Percentiles rank a stretch among this genome's conserved stretches.
Evolutionary conservation across 2,113 vertebrate genomes (phyloP).

Genomic region (Aix galericulata): DNA sequence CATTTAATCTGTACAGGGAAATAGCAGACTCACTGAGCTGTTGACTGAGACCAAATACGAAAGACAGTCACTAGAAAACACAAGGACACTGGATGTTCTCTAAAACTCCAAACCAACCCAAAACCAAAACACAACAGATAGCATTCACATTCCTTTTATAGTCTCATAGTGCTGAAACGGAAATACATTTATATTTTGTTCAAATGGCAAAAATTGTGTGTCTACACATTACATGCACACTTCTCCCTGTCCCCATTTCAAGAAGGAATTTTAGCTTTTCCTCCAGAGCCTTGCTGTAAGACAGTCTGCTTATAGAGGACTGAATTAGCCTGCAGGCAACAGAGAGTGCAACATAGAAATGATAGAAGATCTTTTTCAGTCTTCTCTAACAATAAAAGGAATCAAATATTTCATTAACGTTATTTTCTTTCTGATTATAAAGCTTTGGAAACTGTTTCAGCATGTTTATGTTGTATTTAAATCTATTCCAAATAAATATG

Average conservation of each 20-base stretch:
- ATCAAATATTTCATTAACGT: constrained; percentile 38
- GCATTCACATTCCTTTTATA: not conserved
- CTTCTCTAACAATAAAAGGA: constrained; percentile 25
- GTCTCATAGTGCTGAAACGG: not conserved
- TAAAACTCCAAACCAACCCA: not conserved
- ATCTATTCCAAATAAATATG: constrained; percentile 56
- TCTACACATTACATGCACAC: rapidly evolving
- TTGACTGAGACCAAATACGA: not conserved
- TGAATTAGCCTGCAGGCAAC: not conserved
- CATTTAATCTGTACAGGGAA: not conserved
- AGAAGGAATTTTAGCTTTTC: not conserved
- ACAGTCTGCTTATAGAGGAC: not conserved
- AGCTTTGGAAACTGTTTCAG: constrained; percentile 23
- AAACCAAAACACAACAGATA: rapidly evolving
- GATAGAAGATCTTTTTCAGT: not conserved
- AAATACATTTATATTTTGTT: not conserved
- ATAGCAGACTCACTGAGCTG: not conserved
- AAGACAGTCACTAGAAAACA: not conserved
- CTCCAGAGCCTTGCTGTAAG: not conserved
- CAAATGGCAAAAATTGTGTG: rapidly evolving
- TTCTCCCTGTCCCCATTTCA: not conserved
- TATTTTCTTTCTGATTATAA: constrained; percentile 54
- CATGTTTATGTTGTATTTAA: constrained; percentile 48
- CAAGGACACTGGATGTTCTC: not conserved
- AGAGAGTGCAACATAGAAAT: not conserved